Conservation (phyloP, 2,888 invertebrate genomes). For the Melolontha melolontha region DNA sequence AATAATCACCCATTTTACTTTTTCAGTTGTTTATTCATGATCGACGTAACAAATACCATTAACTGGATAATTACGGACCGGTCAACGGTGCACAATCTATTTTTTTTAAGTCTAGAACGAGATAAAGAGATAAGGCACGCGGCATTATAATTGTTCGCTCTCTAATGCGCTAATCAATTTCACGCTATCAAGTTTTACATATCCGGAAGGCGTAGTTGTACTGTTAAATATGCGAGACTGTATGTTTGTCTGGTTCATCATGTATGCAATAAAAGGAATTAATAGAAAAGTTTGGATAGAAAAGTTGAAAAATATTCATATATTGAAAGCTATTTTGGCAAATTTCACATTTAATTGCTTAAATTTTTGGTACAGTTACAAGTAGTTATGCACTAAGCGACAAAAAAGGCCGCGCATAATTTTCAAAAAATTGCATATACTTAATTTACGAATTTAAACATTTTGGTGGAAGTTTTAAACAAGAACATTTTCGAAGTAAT, state of each 20-base stretch:
- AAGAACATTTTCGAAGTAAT: no score
- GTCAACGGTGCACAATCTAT: slow-evolving; percentile 6
- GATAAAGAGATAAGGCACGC: background rate
- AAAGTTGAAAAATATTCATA: no score
- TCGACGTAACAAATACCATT: slow-evolving; percentile 2
- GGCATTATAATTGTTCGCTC: background rate
- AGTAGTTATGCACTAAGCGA: no score
- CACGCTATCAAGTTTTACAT: slow-evolving; percentile 11
- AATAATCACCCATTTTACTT: background rate
- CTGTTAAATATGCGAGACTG: slow-evolving; percentile 9
- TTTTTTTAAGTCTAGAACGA: background rate
- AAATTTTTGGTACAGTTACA: no score
- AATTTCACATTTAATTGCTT: no score
- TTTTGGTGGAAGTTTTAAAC: no score
- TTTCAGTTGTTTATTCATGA: background rate
- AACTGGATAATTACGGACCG: slow-evolving; percentile 8
- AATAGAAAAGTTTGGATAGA: no score
- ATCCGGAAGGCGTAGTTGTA: slow-evolving; percentile 22
- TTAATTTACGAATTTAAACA: no score
- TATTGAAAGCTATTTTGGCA: no score
- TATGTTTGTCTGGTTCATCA: background rate
- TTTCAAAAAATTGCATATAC: no score
- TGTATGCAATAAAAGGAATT: background rate
- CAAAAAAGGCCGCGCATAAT: no score
- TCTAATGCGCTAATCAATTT: slow-evolving; percentile 19